Conservation (phyloP, 2,113 vertebrate species). For the Serinus canaria region DNA sequence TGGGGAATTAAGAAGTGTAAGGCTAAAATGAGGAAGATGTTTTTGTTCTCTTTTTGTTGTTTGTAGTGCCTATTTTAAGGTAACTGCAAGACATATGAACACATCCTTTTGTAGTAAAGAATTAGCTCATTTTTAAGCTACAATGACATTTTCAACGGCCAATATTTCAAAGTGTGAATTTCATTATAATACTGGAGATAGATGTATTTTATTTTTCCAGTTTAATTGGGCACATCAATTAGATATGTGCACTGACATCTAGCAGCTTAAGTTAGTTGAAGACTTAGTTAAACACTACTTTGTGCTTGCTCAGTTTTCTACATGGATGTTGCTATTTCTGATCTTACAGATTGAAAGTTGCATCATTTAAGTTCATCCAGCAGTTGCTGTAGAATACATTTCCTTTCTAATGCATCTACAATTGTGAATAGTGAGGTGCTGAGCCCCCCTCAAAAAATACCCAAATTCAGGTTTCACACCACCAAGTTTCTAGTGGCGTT, state of each 20-base stretch:
- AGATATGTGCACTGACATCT: neutral
- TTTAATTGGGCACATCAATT: neutral
- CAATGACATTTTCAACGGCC: neutral
- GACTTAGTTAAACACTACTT: neutral
- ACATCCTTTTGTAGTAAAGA: neutral
- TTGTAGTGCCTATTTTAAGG: neutral
- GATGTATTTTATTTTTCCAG: neutral
- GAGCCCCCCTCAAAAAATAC: neutral
- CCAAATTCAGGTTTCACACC: neutral
- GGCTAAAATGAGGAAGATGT: neutral
- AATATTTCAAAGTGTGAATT: neutral
- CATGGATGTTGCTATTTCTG: neutral
- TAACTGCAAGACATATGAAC: neutral
- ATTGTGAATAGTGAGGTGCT: neutral
- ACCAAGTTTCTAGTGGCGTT: neutral
- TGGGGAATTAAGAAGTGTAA: neutral
- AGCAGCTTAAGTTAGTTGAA: neutral
- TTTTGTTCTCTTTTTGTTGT: neutral
- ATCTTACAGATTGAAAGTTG: neutral
- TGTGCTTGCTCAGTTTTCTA: neutral
- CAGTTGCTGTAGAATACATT: neutral
- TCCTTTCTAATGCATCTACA: neutral
- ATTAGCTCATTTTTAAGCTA: neutral
- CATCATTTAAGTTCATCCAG: neutral
- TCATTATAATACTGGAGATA: neutral